Evolutionary conservation across 2,888 invertebrate species (phyloP).

Genomic region (Spisula subtruncata): DNA sequence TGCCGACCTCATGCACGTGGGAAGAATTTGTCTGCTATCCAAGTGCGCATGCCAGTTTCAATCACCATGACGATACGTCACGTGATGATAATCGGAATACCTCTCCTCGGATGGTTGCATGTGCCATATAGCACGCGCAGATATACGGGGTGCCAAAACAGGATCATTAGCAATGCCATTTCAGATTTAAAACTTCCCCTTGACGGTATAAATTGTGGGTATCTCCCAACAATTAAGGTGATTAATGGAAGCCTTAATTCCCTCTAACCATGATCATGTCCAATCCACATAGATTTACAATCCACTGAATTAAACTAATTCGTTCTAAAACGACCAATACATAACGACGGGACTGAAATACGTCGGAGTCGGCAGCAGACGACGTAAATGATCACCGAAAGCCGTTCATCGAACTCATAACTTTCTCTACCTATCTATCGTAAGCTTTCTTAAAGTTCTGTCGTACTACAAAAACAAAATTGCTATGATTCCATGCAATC

Average conservation of each 20-base stretch:
- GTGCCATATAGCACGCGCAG: slow-evolving; percentile 75
- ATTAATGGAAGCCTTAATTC: slow-evolving; percentile 48
- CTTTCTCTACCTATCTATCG: background rate
- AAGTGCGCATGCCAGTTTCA: slow-evolving; percentile 68
- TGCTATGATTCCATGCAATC: too few relatives aligned
- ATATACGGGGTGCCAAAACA: slow-evolving; percentile 70
- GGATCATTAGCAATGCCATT: slow-evolving; percentile 71
- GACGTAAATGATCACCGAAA: background rate
- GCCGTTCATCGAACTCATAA: background rate
- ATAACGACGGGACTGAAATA: background rate
- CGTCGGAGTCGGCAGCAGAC: background rate
- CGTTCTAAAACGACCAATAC: slow-evolving; percentile 30
- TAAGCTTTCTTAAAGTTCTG: too few relatives aligned
- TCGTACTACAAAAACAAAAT: too few relatives aligned
- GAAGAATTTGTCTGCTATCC: slow-evolving; percentile 51
- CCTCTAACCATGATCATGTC: slow-evolving; percentile 37
- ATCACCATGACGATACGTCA: slow-evolving; percentile 67
- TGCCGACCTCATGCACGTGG: slow-evolving; percentile 55
- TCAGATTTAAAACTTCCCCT: slow-evolving; percentile 56
- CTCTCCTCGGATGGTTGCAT: slow-evolving; percentile 69
- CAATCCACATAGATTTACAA: slow-evolving; percentile 11
- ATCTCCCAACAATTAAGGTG: slow-evolving; percentile 45
- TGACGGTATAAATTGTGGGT: slow-evolving; percentile 47
- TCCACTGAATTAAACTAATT: slow-evolving; percentile 25
- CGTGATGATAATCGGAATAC: slow-evolving; percentile 71